These are phyloP conservation scores for Chrysemys picta DNA, from an alignment of 2,113 vertebrate genomes.

Conservation along the genomic window DNA sequence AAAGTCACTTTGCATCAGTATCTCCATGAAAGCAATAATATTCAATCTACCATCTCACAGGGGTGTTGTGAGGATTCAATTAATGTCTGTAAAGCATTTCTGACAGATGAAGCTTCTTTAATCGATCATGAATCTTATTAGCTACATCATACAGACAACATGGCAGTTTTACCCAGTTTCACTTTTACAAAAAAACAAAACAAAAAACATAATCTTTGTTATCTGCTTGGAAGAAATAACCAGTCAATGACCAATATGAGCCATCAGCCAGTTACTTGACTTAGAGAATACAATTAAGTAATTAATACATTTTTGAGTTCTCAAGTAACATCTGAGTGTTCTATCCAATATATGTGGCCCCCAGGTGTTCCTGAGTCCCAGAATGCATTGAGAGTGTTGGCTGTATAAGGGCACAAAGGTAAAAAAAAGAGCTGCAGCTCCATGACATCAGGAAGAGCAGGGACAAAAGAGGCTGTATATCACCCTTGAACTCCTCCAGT, in stretches of 20 bases:
- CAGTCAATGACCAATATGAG: conserved; percentile 31
- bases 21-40: not conserved
- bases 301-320: not conserved
- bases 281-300: not conserved
- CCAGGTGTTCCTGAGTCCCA: not conserved
- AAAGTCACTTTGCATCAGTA: not conserved
- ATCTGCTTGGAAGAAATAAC: conserved; percentile 14
- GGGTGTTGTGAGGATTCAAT: not conserved
- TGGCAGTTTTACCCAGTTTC: not conserved
- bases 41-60: not conserved
- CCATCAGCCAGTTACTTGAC: not conserved
- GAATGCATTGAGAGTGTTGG: not conserved
- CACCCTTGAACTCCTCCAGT: not conserved
- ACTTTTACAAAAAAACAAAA: not conserved
- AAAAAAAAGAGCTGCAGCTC: not conserved
- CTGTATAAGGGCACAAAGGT: not conserved
- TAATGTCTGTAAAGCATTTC: not conserved
- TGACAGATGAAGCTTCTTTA: not conserved
- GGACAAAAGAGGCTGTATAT: not conserved
- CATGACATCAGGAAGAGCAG: not conserved
- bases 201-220: not conserved
- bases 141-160: conserved; percentile 10
- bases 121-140: not conserved
- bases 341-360: conserved; percentile 45
- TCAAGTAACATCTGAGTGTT: not conserved